Evolutionary conservation across 2,113 vertebrate species (phyloP).

Genomic region (Pachypanchax playfairii): DNA sequence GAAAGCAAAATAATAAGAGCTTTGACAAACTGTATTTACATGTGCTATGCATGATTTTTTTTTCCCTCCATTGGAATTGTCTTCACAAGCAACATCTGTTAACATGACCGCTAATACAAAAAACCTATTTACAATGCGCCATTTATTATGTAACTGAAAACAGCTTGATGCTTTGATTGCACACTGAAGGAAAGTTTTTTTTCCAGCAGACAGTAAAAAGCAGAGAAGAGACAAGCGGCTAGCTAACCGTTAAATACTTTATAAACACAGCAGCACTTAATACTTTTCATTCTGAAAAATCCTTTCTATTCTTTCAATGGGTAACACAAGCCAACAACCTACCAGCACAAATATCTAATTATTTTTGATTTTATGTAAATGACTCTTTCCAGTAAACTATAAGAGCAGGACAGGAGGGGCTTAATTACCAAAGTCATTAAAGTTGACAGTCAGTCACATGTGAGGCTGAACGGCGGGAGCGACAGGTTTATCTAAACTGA

Average conservation of each 20-base stretch:
- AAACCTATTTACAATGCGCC: not conserved
- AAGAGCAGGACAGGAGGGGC: constrained; percentile 1
- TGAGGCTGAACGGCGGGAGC: constrained; percentile 7
- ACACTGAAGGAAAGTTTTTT: not conserved
- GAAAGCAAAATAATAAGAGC: not conserved
- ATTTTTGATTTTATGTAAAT: constrained; percentile 15
- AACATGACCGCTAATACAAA: too few species aligned
- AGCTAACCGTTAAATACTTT: not conserved
- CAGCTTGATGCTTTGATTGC: not conserved
- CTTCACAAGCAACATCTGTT: not conserved
- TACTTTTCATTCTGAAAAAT: too few species aligned
- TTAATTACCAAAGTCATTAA: constrained; percentile 20
- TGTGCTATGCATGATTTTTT: not conserved
- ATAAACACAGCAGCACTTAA: too few species aligned
- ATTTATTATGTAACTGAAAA: not conserved
- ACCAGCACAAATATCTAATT: constrained; percentile 16
- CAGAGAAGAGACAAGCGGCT: not conserved
- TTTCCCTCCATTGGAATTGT: too few species aligned
- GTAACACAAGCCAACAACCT: not conserved
- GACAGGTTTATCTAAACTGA: constrained; percentile 20
- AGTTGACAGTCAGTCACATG: constrained; percentile 18
- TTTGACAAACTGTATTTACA: not conserved
- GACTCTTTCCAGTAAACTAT: not conserved
- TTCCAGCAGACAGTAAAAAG: not conserved
- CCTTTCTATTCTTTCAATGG: constrained; percentile 7